Evolutionary conservation across 2,888 invertebrate species (phyloP), one percentile per base, ranked within the genome.

Genomic region (Polymixis lichenea): DNA sequence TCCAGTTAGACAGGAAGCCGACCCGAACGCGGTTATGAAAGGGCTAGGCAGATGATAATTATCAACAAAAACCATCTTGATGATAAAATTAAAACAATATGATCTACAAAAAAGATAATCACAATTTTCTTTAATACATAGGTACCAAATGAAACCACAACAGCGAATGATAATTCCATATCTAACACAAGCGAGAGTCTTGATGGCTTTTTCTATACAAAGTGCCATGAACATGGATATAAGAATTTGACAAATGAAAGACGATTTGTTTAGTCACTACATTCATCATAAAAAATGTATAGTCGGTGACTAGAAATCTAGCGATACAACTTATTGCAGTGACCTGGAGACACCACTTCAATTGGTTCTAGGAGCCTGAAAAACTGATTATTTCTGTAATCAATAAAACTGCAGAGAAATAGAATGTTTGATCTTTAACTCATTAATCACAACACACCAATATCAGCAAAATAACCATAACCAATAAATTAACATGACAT

Each of bases 231-330:
- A 15, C 49, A 49, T 49, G 15, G 15, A 49, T 15, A 15, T 15
- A 49, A 49, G 49, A 15, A 49, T 6, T 17, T 5, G 58, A 60
- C 53, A 69, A 82, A 82, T 82, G 53, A 49, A 58, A 66, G 28
- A 28, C 61, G 8, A 68, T 68, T 68, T 11, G 1, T 61, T 58
- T 51, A 67, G 78, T 58, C 22, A 28, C 49, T 38, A 17, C 38
- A 61, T 28, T 53, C 38, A 60, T 53, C 43, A 53, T 49, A 76
- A 67, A 60, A 5, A n/a, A 3, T 60, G 71, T 51, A 25, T 25
- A 49, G 13, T 65, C 19, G 19, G 7, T 49, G 65, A 56, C 28
- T 13, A n/a, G 28, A 53, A 46, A 25, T 60, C 19, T 22, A 43
- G 32, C 19, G 49, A 38, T 58, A 64, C 5, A 38, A 53, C 22